Evolutionary conservation across 2,113 vertebrate genomes (phyloP), one percentile per base, ranked within the genome.

Genomic region (Thymallus thymallus): DNA sequence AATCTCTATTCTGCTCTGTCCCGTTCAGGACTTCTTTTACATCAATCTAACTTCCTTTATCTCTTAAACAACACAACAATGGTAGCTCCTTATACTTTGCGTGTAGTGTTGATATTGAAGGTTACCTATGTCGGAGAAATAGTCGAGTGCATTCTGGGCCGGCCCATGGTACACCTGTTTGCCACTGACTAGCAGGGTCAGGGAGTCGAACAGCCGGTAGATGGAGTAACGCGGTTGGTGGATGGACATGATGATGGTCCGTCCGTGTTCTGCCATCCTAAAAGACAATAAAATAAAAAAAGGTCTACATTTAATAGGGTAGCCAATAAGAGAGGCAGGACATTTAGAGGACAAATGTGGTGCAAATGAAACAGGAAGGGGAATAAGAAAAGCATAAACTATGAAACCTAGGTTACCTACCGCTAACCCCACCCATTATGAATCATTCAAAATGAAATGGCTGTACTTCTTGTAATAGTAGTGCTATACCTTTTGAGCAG

Each of bases 161-260:
- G 95, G 94, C 4, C 98, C 97, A 0, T 99, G 97, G 83, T 93
- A 99, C 29, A 97, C 84, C 78, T 95, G 82, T 76, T 90, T 95
- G 20, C 97, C 97, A 0, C 85, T 80, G 0, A 96, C 95, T 88
- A 99, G 78, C 72, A 99, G 87, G 0, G 95, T 99, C 66, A 99
- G 88, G 45, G 62, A 93, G 85, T 98, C 95, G 73, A 98, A 98
- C 69, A 98, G 89, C n/a, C 92, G 94, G 89, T 96, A 99, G 89
- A 99, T 99, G 85, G 97, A 96, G 81, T 96, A 99, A 1, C 96
- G 94, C 24, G 98, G 98, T 75, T 99, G 97, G 79, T 99, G 97
- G 86, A 99, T 97, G 76, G 97, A 98, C 89, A 99, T 94, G 68
- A 99, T 96, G 18, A 99, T 95, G 1, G 95, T 97, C 79, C 87